Evolutionary conservation across 1,140 invertebrate species (phyloP).

Genomic region (Dermatophagoides farinae): DNA sequence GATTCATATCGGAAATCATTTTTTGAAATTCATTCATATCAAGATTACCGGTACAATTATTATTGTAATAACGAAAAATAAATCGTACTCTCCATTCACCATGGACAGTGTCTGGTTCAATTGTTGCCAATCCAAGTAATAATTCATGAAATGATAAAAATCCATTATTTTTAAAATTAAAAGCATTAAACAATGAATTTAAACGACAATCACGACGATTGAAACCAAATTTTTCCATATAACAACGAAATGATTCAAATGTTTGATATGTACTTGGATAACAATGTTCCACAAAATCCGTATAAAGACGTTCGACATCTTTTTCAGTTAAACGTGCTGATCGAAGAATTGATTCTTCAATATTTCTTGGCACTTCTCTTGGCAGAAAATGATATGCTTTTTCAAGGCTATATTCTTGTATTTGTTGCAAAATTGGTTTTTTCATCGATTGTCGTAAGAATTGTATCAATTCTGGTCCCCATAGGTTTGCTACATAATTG

Average conservation of each 20-base stretch:
- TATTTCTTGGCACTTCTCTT: not conserved
- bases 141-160: conserved; percentile 2
- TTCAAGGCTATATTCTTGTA: not conserved
- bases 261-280: conserved; percentile 11
- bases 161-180: not conserved
- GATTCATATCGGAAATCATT: not conserved
- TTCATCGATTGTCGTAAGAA: not conserved
- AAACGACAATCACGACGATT: not conserved
- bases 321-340: conserved; percentile 6
- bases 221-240: not conserved
- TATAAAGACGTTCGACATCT: conserved; percentile 10
- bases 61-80: conserved; percentile 35
- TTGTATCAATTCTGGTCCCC: not conserved
- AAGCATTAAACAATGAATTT: not conserved
- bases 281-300: conserved; percentile 13
- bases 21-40: not conserved
- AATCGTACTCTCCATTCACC: conserved; percentile 35
- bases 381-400: not conserved
- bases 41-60: conserved; percentile 27
- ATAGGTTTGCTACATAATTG: not conserved
- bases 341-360: not conserved
- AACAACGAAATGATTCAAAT: not conserved
- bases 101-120: conserved; percentile 27
- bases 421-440: not conserved
- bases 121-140: conserved; percentile 29